Evolutionary conservation across 2,888 invertebrate genomes (phyloP), one percentile per base, ranked within the genome.

Genomic region (Platerodrilus igneus): DNA sequence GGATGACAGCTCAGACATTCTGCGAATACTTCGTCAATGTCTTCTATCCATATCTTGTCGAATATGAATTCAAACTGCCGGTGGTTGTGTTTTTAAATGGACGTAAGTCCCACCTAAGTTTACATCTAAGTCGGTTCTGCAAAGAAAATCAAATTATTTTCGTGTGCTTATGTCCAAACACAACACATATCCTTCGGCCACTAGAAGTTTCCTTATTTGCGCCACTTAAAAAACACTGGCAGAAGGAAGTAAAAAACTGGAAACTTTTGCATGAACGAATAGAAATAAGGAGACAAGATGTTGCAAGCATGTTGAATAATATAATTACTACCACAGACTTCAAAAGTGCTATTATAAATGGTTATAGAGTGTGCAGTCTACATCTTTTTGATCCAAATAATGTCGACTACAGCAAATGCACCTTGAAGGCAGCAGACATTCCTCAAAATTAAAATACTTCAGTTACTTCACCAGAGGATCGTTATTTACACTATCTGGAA

Each of bases 21-120:
- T 58, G 42, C 23, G 55, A 57, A 37, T 56, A 55, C 45, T 44
- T 56, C 22, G 37, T 47, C 5, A 53, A 56, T 37, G 42, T 52
- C 10, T 56, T 55, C 41, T 13, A 48, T 25, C 51, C 55, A 23
- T 57, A 32, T 20, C 37, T 57, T 3, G 20, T 41, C 4, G 28
- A 53, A 36, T 45, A 37, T 14, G 27, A 47, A 13, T 45, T 50
- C 43, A 28, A 31, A 41, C 17, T 50, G 11, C 55, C 56, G 7
- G 49, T 58, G 1, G 41, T 58, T 9, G 44, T 57, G 5, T 58
- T 56, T 41, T 38, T 57, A 14, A 54, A 59, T 47, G 52, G 56
- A 9, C 53, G 55, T 43, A 23, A 40, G 23, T 57, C 55, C 17
- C 55, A 57, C 36, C 21, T 57, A 26, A 48, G 45, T 18, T 13